Conservation (phyloP, 2,888 invertebrate genomes). For the Carpatolechia fugitivella region DNA sequence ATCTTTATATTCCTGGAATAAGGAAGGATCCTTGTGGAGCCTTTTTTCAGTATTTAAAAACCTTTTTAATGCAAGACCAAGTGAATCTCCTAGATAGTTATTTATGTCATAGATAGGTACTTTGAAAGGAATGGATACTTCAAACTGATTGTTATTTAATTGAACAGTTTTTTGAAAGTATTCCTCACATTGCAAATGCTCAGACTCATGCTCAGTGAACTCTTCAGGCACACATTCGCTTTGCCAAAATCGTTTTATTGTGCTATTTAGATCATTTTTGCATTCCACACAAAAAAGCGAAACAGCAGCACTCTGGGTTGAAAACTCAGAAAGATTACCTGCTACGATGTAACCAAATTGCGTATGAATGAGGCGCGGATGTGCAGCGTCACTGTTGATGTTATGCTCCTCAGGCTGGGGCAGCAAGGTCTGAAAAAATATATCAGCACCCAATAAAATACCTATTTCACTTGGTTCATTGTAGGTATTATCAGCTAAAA, state of each 20-base stretch:
- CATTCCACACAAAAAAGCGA: neutral
- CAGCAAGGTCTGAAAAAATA: conserved; percentile 8
- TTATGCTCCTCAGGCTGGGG: neutral
- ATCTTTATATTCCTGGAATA: neutral
- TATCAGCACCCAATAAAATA: too few species aligned
- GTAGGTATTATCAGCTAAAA: neutral
- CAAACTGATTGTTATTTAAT: neutral
- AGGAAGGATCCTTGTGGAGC: neutral
- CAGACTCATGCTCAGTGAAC: neutral
- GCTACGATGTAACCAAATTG: neutral
- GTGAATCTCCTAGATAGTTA: neutral
- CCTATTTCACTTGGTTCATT: neutral
- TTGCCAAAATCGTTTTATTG: neutral
- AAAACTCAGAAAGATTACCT: neutral
- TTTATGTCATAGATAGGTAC: neutral
- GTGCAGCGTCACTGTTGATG: neutral
- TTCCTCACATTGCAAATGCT: neutral
- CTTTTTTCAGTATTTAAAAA: neutral
- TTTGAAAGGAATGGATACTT: neutral
- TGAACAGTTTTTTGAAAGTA: neutral
- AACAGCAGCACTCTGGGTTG: too few species aligned
- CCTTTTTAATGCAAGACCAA: neutral
- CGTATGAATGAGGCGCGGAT: neutral
- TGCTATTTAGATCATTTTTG: neutral
- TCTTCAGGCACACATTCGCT: neutral